Evolutionary conservation across 37 sponge, comb jelly and placozoan genomes (phyloP).

Genomic region (Theonella swinhoei): DNA sequence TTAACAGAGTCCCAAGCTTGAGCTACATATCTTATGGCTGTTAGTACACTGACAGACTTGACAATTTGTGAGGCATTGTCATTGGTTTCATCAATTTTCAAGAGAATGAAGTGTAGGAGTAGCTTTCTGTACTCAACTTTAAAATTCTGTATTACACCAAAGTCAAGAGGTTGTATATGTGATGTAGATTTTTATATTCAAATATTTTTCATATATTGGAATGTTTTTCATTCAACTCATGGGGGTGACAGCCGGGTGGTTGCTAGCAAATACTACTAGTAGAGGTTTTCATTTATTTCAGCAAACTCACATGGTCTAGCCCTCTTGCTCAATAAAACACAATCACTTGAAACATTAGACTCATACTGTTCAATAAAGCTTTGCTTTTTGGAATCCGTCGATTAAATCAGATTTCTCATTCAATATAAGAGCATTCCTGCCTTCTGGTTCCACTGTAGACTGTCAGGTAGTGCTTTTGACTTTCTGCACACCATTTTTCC

Average conservation of each 20-base stretch:
- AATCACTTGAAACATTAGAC: no score
- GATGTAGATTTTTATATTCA: conserved; percentile 49
- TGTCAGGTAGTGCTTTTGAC: no score
- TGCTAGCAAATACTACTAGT: no score
- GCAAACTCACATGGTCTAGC: no score
- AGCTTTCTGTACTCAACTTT: conserved; percentile 51
- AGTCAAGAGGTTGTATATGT: conserved; percentile 57
- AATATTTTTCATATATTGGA: conserved; percentile 1
- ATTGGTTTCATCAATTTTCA: conserved; percentile 57
- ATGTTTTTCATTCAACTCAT: background rate
- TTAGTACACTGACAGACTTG: background rate
- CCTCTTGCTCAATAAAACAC: no score
- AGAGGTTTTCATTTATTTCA: no score
- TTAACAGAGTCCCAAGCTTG: conserved; percentile 48
- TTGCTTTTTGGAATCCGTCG: no score
- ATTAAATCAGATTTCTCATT: no score
- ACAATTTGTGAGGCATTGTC: conserved; percentile 1
- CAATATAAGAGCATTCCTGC: no score
- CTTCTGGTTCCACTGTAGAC: no score
- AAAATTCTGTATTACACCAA: conserved; percentile 62
- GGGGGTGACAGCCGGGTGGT: background rate
- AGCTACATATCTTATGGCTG: conserved; percentile 24
- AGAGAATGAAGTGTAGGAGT: conserved; percentile 42
- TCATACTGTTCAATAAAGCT: no score
- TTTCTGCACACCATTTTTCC: no score